Base-by-base conservation (phyloP, 2,797 vertebrate genomes). In the Trachops cirrhosus region DNA sequence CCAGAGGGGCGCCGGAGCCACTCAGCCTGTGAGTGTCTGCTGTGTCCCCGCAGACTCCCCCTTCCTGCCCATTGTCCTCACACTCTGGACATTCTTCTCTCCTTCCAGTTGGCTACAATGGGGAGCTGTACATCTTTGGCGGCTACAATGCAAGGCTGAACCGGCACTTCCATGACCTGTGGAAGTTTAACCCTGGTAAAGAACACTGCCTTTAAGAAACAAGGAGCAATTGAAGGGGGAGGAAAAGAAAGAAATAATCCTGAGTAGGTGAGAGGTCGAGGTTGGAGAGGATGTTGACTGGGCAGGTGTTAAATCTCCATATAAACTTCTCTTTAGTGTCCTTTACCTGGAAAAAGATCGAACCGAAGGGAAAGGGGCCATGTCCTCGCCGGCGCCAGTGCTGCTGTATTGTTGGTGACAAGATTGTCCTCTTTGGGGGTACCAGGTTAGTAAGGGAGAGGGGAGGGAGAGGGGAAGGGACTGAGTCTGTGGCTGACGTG, bases 141-240 rank as follows among this genome's bases (percentile, higher is more conserved):
- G 99, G 99, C 91, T 99, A 99, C 98, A 99, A 99, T 2, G 99
- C 99, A n/a, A 99, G 99, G 67, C 97, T 99, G 97, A 99, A 99
- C 98, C 99, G 99, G 84, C 99, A 99, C 98, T 99, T 99, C 98
- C 99, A 99, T 1, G 99, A 99, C 94, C 99, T 99, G 85, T 99
- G 99, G 99, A 99, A 99, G 98, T 99, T 99, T 98, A 99, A 99
- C 96, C 99, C 99, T 98, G 99, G 99, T 99, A 98, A 96, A 87
- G 64, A 95, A 46, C 48, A 24, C 75, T 91, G 18, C 67, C 32
- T 92, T 87, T 89, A 73, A 54, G 41, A 48, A 52, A 46, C 16
- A 87, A 34, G 62, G 50, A 85, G 4, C 70, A 50, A 1, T 24
- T 77, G 80, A 74, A 15, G n/a, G 74, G 79, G 86, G 71, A 86